Evolutionary conservation across 2,113 vertebrate genomes (phyloP).

Genomic region (Scophthalmus maximus): DNA sequence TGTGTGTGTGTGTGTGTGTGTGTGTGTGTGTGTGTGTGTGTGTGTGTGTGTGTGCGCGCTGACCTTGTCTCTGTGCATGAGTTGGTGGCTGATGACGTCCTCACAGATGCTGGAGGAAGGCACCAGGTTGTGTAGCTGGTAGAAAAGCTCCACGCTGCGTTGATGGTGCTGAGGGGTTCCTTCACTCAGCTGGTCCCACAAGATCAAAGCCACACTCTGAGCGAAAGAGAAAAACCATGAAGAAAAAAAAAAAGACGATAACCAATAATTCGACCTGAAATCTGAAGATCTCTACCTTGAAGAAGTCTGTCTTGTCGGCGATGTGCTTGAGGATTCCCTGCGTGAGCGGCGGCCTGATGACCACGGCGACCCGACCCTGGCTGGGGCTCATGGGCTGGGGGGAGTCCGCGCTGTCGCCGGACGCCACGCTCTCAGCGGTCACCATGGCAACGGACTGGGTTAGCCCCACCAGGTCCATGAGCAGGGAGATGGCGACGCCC

Average conservation of each 20-base stretch:
- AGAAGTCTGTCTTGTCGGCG: constrained; percentile 95
- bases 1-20: not conserved
- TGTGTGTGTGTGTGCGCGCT: constrained; percentile 14
- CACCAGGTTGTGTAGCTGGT: constrained; percentile 97
- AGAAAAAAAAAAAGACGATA: not conserved
- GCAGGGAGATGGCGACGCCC: constrained; percentile 91
- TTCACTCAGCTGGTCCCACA: constrained; percentile 95
- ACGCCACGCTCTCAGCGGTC: constrained; percentile 87
- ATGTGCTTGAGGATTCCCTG: constrained; percentile 94
- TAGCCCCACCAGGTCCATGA: constrained; percentile 96
- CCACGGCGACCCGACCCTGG: constrained; percentile 95
- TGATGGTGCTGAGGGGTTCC: constrained; percentile 95
- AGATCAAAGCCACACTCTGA: constrained; percentile 91
- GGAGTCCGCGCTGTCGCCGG: constrained; percentile 81
- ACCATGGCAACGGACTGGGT: constrained; percentile 95
- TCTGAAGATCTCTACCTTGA: constrained; percentile 87
- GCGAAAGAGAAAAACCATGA: not conserved
- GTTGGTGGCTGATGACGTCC: constrained; percentile 97
- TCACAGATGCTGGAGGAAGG: constrained; percentile 97
- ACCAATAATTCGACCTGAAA: not conserved
- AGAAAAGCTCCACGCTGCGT: constrained; percentile 97
- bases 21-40: no score
- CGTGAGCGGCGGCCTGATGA: constrained; percentile 96
- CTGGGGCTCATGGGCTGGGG: constrained; percentile 92
- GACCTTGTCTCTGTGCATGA: constrained; percentile 97